Evolutionary conservation across 2,797 vertebrate species (phyloP), one percentile per base, ranked within the genome.

Genomic region (Cirrhinus molitorella): DNA sequence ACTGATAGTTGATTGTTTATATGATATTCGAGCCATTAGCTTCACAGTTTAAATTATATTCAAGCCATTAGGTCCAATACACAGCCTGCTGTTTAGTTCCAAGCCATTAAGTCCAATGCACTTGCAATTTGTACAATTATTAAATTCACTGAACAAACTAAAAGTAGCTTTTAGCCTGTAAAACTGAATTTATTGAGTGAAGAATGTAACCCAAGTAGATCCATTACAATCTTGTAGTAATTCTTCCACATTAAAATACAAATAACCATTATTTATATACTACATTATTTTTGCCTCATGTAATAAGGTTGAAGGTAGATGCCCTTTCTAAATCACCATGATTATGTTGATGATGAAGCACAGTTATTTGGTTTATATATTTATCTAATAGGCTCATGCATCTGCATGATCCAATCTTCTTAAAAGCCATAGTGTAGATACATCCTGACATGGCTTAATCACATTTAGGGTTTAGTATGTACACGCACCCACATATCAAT

Each of bases 361-460:
- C 16, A 61, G 68, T 31, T 73, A 45, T 67, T n/a, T 79, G 40
- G 78, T 63, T 17, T 55, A 83, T 55, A 83, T 70, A 79, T 49
- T 49, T 17, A 68, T 25, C 28, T 83, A 77, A 43, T 28, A 34
- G 45, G n/a, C 57, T 37, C 59, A 63, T 53, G 49, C 25, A 79
- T 51, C 49, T 53, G 57, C 51, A 68, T 34, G 37, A 76, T 78
- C 55, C 74, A 87, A 87, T 87, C 70, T 79, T 67, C 85, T 81
- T 89, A 83, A 87, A 82, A 89, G 88, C 83, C 23, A 49, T 72
- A 45, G 79, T 70, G 11, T 61, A 82, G 72, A 76, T 67, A 68
- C 70, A 80, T 63, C 34, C 45, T 71, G 19, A 63, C 66, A 72
- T 57, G 40, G 23, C 63, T 87, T 87, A 84, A 87, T 86, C 79